phyloP scores from a whole-genome alignment of 1,140 invertebrate genomes.

The Psilanteris sp. region DNA sequence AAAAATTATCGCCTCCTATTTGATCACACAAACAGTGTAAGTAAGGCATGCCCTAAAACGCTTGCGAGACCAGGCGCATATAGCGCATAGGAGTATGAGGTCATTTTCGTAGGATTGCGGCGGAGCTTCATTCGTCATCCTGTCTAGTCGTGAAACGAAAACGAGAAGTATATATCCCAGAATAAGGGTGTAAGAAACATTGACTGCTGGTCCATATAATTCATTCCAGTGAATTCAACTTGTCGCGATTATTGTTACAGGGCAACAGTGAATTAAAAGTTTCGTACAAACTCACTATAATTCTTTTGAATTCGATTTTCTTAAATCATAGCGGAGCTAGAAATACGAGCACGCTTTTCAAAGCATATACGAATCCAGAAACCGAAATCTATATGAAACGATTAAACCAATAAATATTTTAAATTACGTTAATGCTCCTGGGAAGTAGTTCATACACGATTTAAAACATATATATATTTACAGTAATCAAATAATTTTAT shows the following conservation, averaged over 20 bases:
- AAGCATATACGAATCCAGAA: no score
- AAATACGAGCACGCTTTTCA: no score
- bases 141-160: constrained; percentile 46
- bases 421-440: no score
- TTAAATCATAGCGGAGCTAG: no score
- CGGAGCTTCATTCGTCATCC: constrained; percentile 54
- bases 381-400: no score
- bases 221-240: constrained; percentile 33
- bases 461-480: no score
- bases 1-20: constrained; percentile 33
- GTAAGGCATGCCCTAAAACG: constrained; percentile 21
- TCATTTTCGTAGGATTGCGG: constrained; percentile 53
- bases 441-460: no score
- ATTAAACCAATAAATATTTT: no score
- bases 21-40: constrained; percentile 23
- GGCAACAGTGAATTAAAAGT: constrained; percentile 6
- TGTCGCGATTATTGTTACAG: constrained; percentile 46
- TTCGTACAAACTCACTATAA: no score
- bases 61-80: neutral
- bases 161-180: constrained; percentile 30
- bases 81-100: constrained; percentile 37
- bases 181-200: constrained; percentile 22
- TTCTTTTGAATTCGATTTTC: no score
- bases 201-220: constrained; percentile 30
- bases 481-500: no score